Conservation (phyloP, 2,113 vertebrate species). For the Rhinoderma darwinii region DNA sequence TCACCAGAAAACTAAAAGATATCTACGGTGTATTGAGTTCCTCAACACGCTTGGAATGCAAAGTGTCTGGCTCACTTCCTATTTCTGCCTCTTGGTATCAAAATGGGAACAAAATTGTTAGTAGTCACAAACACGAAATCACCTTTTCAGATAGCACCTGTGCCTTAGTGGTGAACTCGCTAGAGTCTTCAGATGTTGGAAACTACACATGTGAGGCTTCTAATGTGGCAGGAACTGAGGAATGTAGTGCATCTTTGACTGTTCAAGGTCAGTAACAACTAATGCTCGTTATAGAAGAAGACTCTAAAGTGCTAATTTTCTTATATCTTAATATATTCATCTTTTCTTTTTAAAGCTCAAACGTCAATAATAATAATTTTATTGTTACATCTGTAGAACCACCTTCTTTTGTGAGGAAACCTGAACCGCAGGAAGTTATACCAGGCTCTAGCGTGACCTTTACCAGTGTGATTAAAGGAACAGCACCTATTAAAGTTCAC, state of each 20-base stretch:
- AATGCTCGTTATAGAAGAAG: conserved; percentile 1
- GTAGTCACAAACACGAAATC: conserved; percentile 86
- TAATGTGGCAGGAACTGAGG: conserved; percentile 87
- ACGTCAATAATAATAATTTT: neutral
- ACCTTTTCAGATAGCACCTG: conserved; percentile 88
- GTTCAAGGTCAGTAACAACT: conserved; percentile 89
- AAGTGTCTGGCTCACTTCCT: conserved; percentile 89
- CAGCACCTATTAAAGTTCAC: conserved; percentile 87
- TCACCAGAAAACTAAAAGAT: conserved; percentile 90
- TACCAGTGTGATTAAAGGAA: conserved; percentile 87
- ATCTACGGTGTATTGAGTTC: conserved; percentile 77
- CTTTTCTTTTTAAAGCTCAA: neutral
- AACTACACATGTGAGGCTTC: conserved; percentile 86
- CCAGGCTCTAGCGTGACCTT: conserved; percentile 85
- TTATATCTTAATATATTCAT: neutral
- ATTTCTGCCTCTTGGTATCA: conserved; percentile 92
- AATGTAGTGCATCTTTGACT: conserved; percentile 83
- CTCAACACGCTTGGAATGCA: conserved; percentile 86
- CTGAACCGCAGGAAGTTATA: conserved; percentile 87
- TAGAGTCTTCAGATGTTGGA: conserved; percentile 86
- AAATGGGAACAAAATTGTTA: conserved; percentile 84
- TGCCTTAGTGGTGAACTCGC: conserved; percentile 80
- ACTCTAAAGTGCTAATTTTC: neutral
- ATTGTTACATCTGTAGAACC: conserved; percentile 79
- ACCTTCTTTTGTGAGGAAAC: conserved; percentile 90